Base-by-base conservation (phyloP, 2,797 vertebrate species). In the Scolopax rusticola region DNA sequence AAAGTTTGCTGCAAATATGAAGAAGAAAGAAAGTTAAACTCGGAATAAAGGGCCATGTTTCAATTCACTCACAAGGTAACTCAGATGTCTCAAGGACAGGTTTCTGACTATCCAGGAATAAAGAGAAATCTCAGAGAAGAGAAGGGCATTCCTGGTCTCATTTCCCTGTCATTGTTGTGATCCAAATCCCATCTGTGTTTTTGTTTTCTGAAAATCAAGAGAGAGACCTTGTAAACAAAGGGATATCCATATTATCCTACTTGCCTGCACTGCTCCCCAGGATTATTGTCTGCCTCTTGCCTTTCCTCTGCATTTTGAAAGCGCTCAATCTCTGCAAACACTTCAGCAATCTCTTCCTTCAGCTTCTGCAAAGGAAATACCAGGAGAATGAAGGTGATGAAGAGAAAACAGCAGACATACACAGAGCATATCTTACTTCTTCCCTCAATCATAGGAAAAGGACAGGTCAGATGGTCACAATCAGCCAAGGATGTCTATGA, bases 261-360 rank as follows among this genome's bases (percentile, higher is more conserved):
- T 90, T 86, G 51, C 90, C 80, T 79, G 28, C 9, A 90, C 32
- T 59, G 63, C 43, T 81, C 78, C 47, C 15, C 81, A 56, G 70
- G 32, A 24, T 69, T 63, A 9, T 3, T 51, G 15, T 45, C 41
- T 51, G 38, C 20, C 61, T 71, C 97, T 97, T 93, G 97, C 93
- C 95, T 97, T 73, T 98, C 97, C 33, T 98, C 92, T 11, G 63
- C 33, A 9, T 48, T 92, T 86, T 98, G 98, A 38, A 98, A 98
- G 91, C 90, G 15, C 77, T 98, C 98, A 1, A 98, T 98, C 83
- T 98, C 97, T 30, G 97, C 96, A 70, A 98, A 97, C 69, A 98
- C 97, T 43, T 97, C 92, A 32, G 97, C 97, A 16, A 98, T 98
- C 80, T 98, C 96, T 7, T 98, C 97, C 82, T 98, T 98, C 82